Evolutionary conservation across 92 coral and sea anemone species (phyloP).

Genomic region (Porites cylindrica): DNA sequence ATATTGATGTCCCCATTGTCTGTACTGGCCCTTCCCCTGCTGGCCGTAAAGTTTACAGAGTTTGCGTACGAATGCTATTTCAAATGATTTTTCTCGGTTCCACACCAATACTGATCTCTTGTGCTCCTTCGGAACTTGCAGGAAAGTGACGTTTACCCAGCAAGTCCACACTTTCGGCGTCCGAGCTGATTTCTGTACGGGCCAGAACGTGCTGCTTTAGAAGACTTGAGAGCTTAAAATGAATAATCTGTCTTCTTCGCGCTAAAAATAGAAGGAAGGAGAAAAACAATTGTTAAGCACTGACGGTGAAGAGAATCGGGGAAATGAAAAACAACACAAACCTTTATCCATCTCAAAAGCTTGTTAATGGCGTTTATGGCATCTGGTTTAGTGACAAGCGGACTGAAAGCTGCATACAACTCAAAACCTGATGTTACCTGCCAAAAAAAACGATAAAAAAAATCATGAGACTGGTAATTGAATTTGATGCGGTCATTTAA

Average conservation of each 20-base stretch:
- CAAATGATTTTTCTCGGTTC: not conserved
- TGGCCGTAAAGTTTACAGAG: too few relatives aligned
- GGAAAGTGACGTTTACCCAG: conserved; percentile 5
- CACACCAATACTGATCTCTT: not conserved
- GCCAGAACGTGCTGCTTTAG: conserved; percentile 10
- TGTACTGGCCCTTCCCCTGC: too few relatives aligned
- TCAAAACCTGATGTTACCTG: conserved; percentile 99
- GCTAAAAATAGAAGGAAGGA: conserved; percentile 60
- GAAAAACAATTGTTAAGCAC: not conserved
- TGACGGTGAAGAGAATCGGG: not conserved
- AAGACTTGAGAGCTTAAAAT: conserved; percentile 95
- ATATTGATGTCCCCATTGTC: too few relatives aligned
- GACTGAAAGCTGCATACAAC: conserved; percentile 98
- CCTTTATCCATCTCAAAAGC: conserved; percentile 98
- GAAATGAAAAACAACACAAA: conserved; percentile 27
- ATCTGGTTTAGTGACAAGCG: conserved; percentile 90
- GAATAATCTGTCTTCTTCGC: conserved; percentile 93
- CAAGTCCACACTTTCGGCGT: conserved; percentile 26
- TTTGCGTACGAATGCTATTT: not conserved
- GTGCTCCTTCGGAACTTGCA: not conserved
- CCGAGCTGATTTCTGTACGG: not conserved
- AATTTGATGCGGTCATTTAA: too few relatives aligned
- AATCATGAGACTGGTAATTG: too few relatives aligned
- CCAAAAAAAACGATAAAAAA: not conserved
- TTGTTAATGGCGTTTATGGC: conserved; percentile 97